Base-by-base conservation (phyloP, 2,888 invertebrate species). In the Chorisops tibialis region DNA sequence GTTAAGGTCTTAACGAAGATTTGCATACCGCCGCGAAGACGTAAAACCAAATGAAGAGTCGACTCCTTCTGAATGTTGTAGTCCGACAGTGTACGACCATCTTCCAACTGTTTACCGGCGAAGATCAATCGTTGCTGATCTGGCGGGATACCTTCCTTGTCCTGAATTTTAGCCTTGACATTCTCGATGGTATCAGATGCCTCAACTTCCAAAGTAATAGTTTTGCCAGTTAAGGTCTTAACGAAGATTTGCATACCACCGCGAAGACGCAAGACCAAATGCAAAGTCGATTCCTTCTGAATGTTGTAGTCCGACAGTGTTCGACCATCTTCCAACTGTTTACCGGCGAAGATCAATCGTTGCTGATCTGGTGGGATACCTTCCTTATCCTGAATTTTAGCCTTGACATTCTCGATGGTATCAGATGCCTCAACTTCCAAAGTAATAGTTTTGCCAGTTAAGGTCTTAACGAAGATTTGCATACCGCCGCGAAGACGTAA, bases 31-130 rank as follows among this genome's bases (percentile, higher is more conserved):
- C 96, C 96, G 67, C 93, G 84, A 56, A 95, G 84, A 70, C 94
- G 84, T 64, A 93, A 80, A 69, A 92, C 91, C 73, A 93, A 80
- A 74, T 93, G 93, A n/a, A 93, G 82, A 0, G 93, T 93, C 0
- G 91, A 91, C 78, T 93, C 91, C 79, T 94, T 93, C 79, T 95
- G 93, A 73, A 95, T 93, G 76, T 93, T 94, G 79, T 94, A 94
- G 74, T 96, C 94, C 0, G 90, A 90, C 14, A 96, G 79, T 0
- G 93, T 94, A 56, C 92, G 85, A 0, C 92, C 94, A 83, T 95
- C 95, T 78, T 95, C 94, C 70, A 96, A 77, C 75, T 52, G 51
- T 19, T 93, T 92, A 56, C 66, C 67, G 63, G 93, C 93, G 75
- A 94, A 52, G 21, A 52, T 52, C 4, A 52, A 21, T 4, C 51